phyloP scores from a whole-genome alignment of 2,888 invertebrate genomes.

The Ephialtes manifestator region DNA sequence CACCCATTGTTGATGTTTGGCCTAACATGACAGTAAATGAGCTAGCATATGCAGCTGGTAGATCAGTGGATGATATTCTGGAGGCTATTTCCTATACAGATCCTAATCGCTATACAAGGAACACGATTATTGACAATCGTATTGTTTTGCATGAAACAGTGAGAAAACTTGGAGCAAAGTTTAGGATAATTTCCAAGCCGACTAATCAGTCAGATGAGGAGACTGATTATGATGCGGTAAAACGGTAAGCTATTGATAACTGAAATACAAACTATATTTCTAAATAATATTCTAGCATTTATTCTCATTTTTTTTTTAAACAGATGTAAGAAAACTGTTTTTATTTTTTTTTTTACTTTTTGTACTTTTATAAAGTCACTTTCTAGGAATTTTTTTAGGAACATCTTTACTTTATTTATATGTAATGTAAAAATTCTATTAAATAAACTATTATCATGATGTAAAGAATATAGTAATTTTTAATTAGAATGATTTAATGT shows the following conservation, averaged over 20 bases:
- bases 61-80: conserved; percentile 90
- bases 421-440: no score
- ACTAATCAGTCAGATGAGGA: conserved; percentile 84
- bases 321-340: no score
- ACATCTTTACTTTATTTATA: no score
- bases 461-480: background rate
- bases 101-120: conserved; percentile 87
- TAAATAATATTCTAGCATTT: background rate
- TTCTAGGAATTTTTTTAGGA: no score
- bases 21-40: conserved; percentile 93
- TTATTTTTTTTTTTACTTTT: no score
- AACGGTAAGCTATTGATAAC: conserved; percentile 73
- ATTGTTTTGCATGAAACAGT: conserved; percentile 90
- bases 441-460: conserved; percentile 9
- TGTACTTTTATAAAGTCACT: no score
- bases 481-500: background rate
- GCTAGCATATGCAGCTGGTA: conserved; percentile 89
- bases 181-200: conserved; percentile 88
- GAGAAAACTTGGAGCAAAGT: conserved; percentile 90
- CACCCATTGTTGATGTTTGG: conserved; percentile 90
- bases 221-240: conserved; percentile 77
- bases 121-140: conserved; percentile 89
- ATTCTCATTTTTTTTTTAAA: no score
- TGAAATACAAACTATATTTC: background rate
- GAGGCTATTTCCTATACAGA: conserved; percentile 90